phyloP scores from a whole-genome alignment of 2,113 vertebrate genomes.

The Paraplagusia blochii region DNA sequence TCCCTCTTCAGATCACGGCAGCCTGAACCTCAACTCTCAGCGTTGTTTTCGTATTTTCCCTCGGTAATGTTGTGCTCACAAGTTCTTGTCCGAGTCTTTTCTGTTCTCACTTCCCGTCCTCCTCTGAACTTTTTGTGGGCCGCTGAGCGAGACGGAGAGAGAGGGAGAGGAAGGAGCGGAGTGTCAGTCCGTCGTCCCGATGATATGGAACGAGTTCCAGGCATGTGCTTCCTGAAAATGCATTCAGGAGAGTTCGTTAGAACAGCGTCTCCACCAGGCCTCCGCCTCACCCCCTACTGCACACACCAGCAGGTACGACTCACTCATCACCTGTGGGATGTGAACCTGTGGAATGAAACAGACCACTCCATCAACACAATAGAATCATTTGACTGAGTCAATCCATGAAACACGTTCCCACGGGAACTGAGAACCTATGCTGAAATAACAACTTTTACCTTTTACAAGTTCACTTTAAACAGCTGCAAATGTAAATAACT shows the following conservation, averaged over 20 bases:
- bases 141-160: not conserved
- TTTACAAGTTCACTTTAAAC: no score
- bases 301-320: constrained; percentile 69
- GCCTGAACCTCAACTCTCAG: not conserved
- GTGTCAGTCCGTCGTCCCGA: not conserved
- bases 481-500: no score
- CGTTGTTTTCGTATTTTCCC: no score
- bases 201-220: constrained; percentile 4
- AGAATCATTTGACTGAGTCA: no score
- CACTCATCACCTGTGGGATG: constrained; percentile 60
- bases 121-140: no score
- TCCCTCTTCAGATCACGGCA: not conserved
- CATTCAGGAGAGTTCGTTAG: constrained; percentile 48
- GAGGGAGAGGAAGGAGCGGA: not conserved
- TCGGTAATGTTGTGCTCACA: no score
- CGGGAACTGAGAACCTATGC: no score
- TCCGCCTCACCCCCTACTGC: constrained; percentile 38
- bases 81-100: no score
- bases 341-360: constrained; percentile 36
- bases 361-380: not conserved
- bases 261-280: constrained; percentile 47
- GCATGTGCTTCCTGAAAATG: not conserved
- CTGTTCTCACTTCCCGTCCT: no score
- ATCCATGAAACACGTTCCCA: no score
- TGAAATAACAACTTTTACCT: no score